Evolutionary conservation across 2,797 vertebrate genomes (phyloP).

Genomic region (Phataginus tricuspis): DNA sequence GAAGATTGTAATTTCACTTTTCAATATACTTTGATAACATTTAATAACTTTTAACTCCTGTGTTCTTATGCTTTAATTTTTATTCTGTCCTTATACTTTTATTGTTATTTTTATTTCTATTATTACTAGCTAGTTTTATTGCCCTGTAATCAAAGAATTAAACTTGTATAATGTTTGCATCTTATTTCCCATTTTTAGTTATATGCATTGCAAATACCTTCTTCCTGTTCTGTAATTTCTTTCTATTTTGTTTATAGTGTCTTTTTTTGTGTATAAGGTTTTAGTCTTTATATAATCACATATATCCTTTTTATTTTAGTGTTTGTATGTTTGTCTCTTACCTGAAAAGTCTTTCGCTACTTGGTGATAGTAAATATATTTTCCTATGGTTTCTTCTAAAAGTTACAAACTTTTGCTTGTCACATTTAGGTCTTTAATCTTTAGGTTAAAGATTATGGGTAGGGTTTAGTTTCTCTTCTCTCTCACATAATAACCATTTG

Average conservation of each 20-base stretch:
- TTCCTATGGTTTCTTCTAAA: background rate
- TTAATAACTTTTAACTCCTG: background rate
- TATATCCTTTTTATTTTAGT: background rate
- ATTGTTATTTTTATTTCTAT: constrained; percentile 16
- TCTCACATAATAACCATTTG: background rate
- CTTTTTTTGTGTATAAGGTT: background rate
- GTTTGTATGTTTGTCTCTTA: background rate
- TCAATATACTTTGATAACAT: background rate
- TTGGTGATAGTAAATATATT: background rate
- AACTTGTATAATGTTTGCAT: constrained; percentile 39
- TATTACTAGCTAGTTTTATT: background rate
- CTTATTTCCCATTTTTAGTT: background rate
- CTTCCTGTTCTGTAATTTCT: background rate
- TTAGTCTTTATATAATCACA: background rate
- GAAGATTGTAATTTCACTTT: background rate
- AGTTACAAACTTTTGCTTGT: background rate
- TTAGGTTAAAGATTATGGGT: background rate
- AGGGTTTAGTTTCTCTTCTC: background rate
- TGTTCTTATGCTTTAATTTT: background rate
- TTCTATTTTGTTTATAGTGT: background rate
- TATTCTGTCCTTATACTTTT: background rate
- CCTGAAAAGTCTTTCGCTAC: background rate
- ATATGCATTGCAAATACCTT: background rate
- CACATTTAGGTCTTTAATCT: background rate
- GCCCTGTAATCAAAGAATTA: background rate